Percentiles rank a stretch among this genome's conserved stretches.
Conservation (phyloP, 2,888 invertebrate genomes). For the Myopa tessellatipennis region DNA sequence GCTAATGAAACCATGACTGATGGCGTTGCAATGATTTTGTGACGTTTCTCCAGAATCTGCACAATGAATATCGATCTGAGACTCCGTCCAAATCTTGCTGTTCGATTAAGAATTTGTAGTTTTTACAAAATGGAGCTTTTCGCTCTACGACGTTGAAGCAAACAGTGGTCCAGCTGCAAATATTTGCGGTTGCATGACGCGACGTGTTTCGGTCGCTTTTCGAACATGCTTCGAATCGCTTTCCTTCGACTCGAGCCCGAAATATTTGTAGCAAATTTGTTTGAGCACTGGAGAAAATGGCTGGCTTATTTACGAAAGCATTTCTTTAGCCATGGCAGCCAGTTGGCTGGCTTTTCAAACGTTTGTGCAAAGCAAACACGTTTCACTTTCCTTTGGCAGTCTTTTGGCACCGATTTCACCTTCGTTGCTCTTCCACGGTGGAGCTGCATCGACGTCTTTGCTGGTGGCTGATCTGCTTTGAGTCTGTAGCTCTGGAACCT, state of each 20-base stretch:
- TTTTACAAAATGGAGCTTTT: too few species aligned
- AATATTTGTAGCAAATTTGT: too few species aligned
- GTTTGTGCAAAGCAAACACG: neutral
- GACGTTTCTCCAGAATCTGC: neutral
- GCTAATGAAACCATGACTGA: neutral
- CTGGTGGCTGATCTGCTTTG: neutral
- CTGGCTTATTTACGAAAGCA: constrained; percentile 13
- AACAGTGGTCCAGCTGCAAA: too few species aligned
- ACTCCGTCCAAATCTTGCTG: too few species aligned
- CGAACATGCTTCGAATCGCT: too few species aligned
- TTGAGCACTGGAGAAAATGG: too few species aligned
- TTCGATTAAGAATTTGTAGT: too few species aligned
- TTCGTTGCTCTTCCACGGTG: neutral
- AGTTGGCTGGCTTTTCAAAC: neutral
- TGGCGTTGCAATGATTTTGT: too few species aligned
- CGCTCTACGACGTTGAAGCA: too few species aligned
- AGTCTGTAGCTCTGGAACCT: neutral
- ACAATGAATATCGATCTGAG: neutral
- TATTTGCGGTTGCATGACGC: too few species aligned
- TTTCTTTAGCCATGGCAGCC: constrained; percentile 9
- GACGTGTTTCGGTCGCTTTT: too few species aligned
- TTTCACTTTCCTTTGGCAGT: neutral
- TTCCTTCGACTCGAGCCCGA: too few species aligned
- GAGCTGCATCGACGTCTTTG: neutral
- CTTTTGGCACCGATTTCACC: neutral